Evolutionary conservation across 2,113 vertebrate genomes (phyloP), one percentile per base, ranked within the genome.

Genomic region (Malurus alboscapulatus): DNA sequence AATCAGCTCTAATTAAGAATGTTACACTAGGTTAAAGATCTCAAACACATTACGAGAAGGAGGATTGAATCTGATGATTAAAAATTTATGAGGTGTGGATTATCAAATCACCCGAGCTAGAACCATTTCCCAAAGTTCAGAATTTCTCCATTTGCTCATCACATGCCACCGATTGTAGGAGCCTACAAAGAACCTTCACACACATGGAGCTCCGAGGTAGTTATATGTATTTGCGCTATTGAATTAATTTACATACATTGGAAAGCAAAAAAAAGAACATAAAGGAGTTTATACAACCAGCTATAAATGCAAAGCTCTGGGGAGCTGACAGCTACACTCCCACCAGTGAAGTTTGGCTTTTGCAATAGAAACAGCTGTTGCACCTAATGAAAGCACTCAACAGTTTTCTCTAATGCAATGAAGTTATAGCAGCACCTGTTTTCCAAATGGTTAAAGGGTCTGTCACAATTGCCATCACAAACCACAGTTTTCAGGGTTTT

Each of bases 351-450:
- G 94, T 97, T 93, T 97, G 94, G 97, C 94, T 96, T 96, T 94
- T 95, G 93, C 95, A 95, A 94, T 51, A 96, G 97, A 97, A 98
- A 96, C 97, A 98, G 97, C 96, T 97, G 98, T 96, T 97, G 94
- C 77, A 96, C 95, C 97, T 97, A 97, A 97, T 97, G 95, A 97
- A 97, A 96, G 90, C 96, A 96, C 94, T 97, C 93, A 90, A 87
- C 65, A 54, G 82, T 95, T 96, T 94, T 82, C 96, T 97, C 83
- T 78, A 94, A 96, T 96, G 96, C 95, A 94, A 94, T 89, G 93
- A 96, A 97, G 97, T 96, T 95, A 97, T 74, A 95, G 96, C 95
- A 45, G 48, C n/a, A 89, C 82, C 82, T 96, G 19, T 95, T 92
- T 96, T 96, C 92, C 93, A 93, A 90, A 80, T 55, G 91, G 96